Base-by-base conservation (phyloP, 2,113 vertebrate species). In the Proteles cristata region DNA sequence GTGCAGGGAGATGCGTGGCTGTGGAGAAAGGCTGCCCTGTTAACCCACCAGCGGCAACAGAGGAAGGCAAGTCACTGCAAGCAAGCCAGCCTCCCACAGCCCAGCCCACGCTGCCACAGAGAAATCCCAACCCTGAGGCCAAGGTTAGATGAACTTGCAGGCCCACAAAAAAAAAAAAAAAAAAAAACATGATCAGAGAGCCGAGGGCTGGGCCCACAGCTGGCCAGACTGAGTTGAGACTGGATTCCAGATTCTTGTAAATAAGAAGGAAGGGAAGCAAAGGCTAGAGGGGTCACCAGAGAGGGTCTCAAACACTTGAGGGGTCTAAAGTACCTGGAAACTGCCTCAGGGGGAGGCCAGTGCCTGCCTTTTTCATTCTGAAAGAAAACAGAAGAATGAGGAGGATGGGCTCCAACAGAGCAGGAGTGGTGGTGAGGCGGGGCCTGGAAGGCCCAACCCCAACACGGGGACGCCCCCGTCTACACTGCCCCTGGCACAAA, bases 331-430 rank as follows among this genome's bases (percentile, higher is more conserved):
- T 99, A 99, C 99, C 99, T 99, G 99, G 98, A 98, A 99, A 99
- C 96, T 98, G 98, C 99, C 99, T 99, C 99, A 99, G 98, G 99
- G 98, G 99, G 98, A 98, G 99, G 99, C 99, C 99, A 99, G 98
- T 98, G 98, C 99, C 99, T 99, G 99, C 97, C 98, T 99, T 99
- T 99, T 99, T 99, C 99, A 99, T 99, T 99, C 99, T 99, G 99
- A 99, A 99, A 99, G 99, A 99, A 99, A 99, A 99, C 98, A 99
- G 98, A 99, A 98, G 99, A 97, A 98, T 96, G 98, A 98, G 98
- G 9, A 98, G 97, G 96, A 63, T 17, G 39, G 91, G 88, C 23
- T 68, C 33, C 17, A 61, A 93, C 33, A 45, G 26, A 84, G 66
- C 45, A 31, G 28, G 66, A 65, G 31, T 17, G 39, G 7, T 12